phyloP scores from a whole-genome alignment of 2,888 invertebrate genomes.

The Pomacea canaliculata region DNA sequence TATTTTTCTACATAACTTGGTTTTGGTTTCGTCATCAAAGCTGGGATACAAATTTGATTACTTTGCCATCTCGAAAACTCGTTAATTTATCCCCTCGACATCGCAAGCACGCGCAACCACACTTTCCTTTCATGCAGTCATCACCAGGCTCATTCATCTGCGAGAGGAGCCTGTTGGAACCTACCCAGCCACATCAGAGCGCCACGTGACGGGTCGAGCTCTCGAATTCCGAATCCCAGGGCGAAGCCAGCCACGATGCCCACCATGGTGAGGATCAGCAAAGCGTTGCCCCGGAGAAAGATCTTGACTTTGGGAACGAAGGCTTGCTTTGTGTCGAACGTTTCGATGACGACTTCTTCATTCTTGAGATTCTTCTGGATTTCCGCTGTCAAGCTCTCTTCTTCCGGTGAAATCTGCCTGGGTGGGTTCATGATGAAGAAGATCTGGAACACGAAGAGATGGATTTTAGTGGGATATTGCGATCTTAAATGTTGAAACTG shows the following conservation, averaged over 20 bases:
- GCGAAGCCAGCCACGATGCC: constrained; percentile 43
- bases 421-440: background rate
- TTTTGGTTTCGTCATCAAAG: too few species aligned
- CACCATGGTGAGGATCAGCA: constrained; percentile 41
- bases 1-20: too few species aligned
- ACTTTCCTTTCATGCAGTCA: too few species aligned
- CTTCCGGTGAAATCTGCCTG: background rate
- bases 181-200: constrained; percentile 48
- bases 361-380: background rate
- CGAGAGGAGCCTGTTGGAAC: constrained; percentile 1
- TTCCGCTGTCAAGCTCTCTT: background rate
- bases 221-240: constrained; percentile 40
- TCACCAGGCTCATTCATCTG: too few species aligned
- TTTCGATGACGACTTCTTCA: background rate
- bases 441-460: too few species aligned
- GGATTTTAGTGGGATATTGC: too few species aligned
- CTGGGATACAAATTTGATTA: too few species aligned
- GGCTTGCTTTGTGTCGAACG: background rate
- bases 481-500: too few species aligned
- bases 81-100: too few species aligned
- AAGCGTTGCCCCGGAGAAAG: constrained; percentile 30
- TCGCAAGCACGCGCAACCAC: too few species aligned
- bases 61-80: too few species aligned
- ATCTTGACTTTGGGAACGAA: constrained; percentile 4
- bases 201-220: constrained; percentile 36